Evolutionary conservation across 2,797 vertebrate species (phyloP), one percentile per base, ranked within the genome.

Genomic region (Nannoperca australis): DNA sequence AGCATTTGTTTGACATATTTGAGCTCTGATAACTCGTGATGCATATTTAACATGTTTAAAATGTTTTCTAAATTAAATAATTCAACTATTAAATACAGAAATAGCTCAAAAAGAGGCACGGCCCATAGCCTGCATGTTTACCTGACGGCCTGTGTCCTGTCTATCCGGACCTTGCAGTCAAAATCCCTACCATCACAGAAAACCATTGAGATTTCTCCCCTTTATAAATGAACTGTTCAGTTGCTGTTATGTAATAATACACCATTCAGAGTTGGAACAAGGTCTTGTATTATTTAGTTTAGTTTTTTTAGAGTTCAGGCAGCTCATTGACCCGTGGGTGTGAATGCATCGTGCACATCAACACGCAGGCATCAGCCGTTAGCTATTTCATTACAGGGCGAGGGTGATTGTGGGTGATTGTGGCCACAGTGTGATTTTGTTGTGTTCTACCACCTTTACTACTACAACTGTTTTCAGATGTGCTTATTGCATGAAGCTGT

Each of bases 241-340:
- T 40, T 45, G 44, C 15, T 5, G 20, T 86, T 78, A 65, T 40
- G n/a, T 34, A 34, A 7, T 73, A 86, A 87, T 18, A 1, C 34
- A 64, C 49, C 15, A 17, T 59, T 73, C 45, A 60, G 40, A 49
- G 58, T 47, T 3, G 7, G 72, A 80, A 59, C 63, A 61, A 74
- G 56, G 62, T 30, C 53, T 45, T 22, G n/a, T 51, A 74, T 74
- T 65, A 63, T 71, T 75, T 75, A 5, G 2, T 1, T 5, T 1
- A 22, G 24, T 27, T 27, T 27, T 66, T 76, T 70, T 42, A n/a
- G 47, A 55, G 13, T 40, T 50, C 24, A 55, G 40, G 60, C 69
- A 50, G 73, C 70, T 65, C 61, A 53, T 83, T 60, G 62, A 83
- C 64, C 67, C n/a, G 3, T 1, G n/a, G 56, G 77, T 85, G 83